These are phyloP conservation scores for Sinocyclocheilus anshuiensis DNA, from an alignment of 2,113 vertebrate genomes.

Conservation along the genomic window DNA sequence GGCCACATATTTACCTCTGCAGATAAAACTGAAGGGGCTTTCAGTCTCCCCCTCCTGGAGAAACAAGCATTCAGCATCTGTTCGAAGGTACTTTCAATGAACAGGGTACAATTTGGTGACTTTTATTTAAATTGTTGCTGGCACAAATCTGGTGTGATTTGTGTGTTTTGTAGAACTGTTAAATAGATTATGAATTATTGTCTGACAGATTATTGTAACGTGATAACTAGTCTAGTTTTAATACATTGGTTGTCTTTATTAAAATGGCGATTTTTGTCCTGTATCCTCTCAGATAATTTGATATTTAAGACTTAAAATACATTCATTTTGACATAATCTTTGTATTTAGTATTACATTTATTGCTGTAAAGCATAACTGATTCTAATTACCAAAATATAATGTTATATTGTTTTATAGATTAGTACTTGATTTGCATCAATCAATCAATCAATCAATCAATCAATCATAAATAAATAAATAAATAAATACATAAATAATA, in stretches of 20 bases:
- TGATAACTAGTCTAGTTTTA: too few relatives aligned
- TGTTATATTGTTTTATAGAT: too few relatives aligned
- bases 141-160: too few relatives aligned
- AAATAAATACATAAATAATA: too few relatives aligned
- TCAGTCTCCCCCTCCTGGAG: neutral
- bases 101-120: neutral
- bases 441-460: too few relatives aligned
- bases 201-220: neutral
- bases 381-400: too few relatives aligned
- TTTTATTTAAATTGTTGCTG: too few relatives aligned
- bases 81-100: too few relatives aligned
- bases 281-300: neutral
- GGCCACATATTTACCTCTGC: slow-evolving; percentile 69
- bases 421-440: too few relatives aligned
- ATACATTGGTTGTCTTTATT: too few relatives aligned
- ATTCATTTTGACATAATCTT: neutral
- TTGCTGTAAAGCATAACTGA: too few relatives aligned
- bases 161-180: neutral
- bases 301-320: neutral
- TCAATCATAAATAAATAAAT: too few relatives aligned
- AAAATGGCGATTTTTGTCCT: neutral
- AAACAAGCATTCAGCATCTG: neutral
- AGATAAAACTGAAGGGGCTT: slow-evolving; percentile 62
- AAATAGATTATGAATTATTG: neutral
- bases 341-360: neutral